Evolutionary conservation across 2,888 invertebrate genomes (phyloP).

Genomic region (Caenorhabditis angaria): DNA sequence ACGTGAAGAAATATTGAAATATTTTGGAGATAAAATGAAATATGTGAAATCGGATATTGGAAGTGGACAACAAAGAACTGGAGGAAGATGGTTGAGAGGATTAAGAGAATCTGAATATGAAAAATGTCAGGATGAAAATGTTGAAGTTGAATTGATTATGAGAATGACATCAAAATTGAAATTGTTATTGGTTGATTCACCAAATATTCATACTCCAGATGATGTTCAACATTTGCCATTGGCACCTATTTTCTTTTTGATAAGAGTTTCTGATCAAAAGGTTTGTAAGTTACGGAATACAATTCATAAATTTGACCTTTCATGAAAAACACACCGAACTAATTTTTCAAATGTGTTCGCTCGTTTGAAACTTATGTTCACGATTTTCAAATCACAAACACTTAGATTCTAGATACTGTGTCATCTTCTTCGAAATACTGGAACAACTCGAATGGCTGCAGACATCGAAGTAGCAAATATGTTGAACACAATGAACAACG

Average conservation of each 20-base stretch:
- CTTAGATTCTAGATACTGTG: slow-evolving; percentile 40
- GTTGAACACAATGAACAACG: slow-evolving; percentile 44
- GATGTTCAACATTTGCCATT: slow-evolving; percentile 51
- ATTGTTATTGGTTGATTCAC: slow-evolving; percentile 54
- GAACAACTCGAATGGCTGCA: slow-evolving; percentile 37
- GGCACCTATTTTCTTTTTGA: slow-evolving; percentile 56
- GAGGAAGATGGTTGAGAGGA: slow-evolving; percentile 35
- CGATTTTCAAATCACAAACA: no score
- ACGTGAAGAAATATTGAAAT: slow-evolving; percentile 41
- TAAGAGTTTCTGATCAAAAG: slow-evolving; percentile 56
- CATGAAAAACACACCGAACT: no score
- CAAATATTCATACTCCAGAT: slow-evolving; percentile 53
- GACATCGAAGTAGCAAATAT: slow-evolving; percentile 40
- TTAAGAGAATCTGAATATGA: slow-evolving; percentile 33
- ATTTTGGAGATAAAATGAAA: slow-evolving; percentile 42
- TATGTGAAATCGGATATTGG: slow-evolving; percentile 41
- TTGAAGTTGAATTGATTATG: slow-evolving; percentile 44
- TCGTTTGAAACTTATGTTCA: no score
- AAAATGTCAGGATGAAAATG: slow-evolving; percentile 33
- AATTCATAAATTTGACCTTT: neutral
- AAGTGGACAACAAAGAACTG: slow-evolving; percentile 29
- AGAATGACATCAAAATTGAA: slow-evolving; percentile 48
- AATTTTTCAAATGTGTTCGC: no score
- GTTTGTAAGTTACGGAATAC: slow-evolving; percentile 23
- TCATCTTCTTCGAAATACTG: slow-evolving; percentile 36